Evolutionary conservation across 2,888 invertebrate genomes (phyloP), one percentile per base, ranked within the genome.

Genomic region (Callosobruchus maculatus): DNA sequence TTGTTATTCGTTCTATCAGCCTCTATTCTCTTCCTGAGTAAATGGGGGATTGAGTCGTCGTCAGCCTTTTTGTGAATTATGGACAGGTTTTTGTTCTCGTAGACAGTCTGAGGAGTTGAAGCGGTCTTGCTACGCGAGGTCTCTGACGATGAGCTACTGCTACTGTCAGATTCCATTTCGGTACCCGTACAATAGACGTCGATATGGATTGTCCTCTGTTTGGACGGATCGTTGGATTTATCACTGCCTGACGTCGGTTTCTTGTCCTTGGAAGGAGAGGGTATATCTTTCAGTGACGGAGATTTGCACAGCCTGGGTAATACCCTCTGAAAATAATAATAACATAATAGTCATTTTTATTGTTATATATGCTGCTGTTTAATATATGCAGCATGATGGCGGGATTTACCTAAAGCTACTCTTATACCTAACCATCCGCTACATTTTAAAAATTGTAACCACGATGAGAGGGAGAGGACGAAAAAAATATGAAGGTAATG

Each of bases 111-210:
- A 0, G 91, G 91, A 0, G 91, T 90, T 0, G 89, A 89, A 74
- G 88, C 86, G 66, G 84, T 84, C 71, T 87, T 86, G 68, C 85
- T 86, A 49, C 84, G 85, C 21, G 79, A 79, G 67, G 82, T 86
- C 80, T 81, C 86, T 20, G 76, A 75, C n/a, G 74, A 72, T 21
- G 73, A 74, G 77, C 80, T 86, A 49, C 5, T 49, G 70, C 80
- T 81, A 71, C 79, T 82, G 75, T 78, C 84, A 21, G 86, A 85
- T 77, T 88, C 89, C 74, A 85, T 82, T 74, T 88, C 87, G 0
- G 93, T 92, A 0, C 92, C 93, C 0, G 93, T 93, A 82, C 93
- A 93, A 82, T 93, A 93, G 2, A 93, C 93, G 85, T 93, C 93
- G 72, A 93, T 93, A 83, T 93, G 93, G 30, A 93, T 92, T 0